phyloP scores from a whole-genome alignment of 2,797 vertebrate genomes.

The Gobio occitaniae region DNA sequence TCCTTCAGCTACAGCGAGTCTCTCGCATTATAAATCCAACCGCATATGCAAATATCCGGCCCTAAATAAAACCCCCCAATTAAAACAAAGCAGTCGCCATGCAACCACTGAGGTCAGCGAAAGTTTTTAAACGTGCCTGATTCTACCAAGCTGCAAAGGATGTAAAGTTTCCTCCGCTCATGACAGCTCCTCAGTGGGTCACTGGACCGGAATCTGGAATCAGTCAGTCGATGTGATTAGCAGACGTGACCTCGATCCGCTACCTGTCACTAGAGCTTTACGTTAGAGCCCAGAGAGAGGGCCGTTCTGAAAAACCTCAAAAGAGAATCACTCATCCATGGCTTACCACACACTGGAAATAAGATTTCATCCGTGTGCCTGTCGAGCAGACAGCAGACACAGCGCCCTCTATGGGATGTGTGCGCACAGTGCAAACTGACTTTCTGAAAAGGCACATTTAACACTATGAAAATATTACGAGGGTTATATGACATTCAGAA shows the following conservation, averaged over 20 bases:
- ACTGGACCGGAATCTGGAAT: conserved; percentile 35
- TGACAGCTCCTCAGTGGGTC: conserved; percentile 40
- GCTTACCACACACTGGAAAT: conserved; percentile 39
- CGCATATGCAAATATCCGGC: conserved; percentile 40
- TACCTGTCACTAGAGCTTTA: conserved; percentile 48
- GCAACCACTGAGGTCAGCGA: conserved; percentile 1
- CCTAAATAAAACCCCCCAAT: background rate
- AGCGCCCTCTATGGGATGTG: conserved; percentile 26
- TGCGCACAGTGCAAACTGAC: background rate
- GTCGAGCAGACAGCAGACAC: conserved; percentile 12
- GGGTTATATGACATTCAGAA: background rate
- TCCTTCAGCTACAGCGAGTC: conserved; percentile 10
- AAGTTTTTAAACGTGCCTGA: conserved; percentile 13
- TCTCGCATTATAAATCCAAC: conserved; percentile 19
- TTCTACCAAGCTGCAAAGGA: conserved; percentile 26
- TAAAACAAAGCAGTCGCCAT: conserved; percentile 17
- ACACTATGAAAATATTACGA: background rate
- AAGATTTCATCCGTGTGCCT: background rate
- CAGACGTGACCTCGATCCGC: conserved; percentile 53
- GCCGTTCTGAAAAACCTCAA: conserved; percentile 30
- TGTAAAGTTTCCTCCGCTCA: conserved; percentile 29
- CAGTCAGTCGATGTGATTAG: conserved; percentile 48
- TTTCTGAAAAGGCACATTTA: background rate
- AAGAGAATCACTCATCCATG: conserved; percentile 48
- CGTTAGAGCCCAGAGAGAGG: conserved; percentile 37